These are phyloP conservation scores for Tinamus guttatus DNA, from an alignment of 2,113 vertebrate genomes.

Conservation along the genomic window DNA sequence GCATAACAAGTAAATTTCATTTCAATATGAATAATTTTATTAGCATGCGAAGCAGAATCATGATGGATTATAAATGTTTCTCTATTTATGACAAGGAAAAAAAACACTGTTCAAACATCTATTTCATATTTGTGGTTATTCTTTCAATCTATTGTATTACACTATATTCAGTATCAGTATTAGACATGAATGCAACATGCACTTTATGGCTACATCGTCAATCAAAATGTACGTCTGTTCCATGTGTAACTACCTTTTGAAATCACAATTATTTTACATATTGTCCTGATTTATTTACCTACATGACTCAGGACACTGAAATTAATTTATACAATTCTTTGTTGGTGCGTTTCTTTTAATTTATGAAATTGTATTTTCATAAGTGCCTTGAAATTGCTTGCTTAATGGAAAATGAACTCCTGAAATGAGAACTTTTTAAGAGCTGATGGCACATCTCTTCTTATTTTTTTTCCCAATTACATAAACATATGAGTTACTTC, in stretches of 20 bases:
- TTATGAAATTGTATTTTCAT: neutral
- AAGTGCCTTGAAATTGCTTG: conserved; percentile 3
- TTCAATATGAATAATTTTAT: neutral
- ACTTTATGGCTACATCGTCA: neutral
- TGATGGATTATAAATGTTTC: neutral
- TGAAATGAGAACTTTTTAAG: neutral
- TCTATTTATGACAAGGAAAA: neutral
- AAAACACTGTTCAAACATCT: neutral
- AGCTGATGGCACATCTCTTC: neutral
- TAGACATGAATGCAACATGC: neutral
- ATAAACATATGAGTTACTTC: neutral
- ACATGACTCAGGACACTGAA: neutral
- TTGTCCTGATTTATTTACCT: conserved; percentile 16
- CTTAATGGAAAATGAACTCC: conserved; percentile 17
- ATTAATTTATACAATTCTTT: conserved; percentile 25
- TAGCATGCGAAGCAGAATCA: neutral
- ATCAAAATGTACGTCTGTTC: neutral
- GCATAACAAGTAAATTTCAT: neutral
- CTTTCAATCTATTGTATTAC: neutral
- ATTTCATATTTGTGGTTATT: neutral
- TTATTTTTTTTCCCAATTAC: conserved; percentile 2
- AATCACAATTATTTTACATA: neutral
- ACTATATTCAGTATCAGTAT: neutral
- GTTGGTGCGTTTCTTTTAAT: neutral
- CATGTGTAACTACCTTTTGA: neutral